A percentile compares a stretch with the other conserved stretches of the same genome.
Evolutionary conservation across 2,113 vertebrate genomes (phyloP).

Genomic region (Rhipidura dahli): DNA sequence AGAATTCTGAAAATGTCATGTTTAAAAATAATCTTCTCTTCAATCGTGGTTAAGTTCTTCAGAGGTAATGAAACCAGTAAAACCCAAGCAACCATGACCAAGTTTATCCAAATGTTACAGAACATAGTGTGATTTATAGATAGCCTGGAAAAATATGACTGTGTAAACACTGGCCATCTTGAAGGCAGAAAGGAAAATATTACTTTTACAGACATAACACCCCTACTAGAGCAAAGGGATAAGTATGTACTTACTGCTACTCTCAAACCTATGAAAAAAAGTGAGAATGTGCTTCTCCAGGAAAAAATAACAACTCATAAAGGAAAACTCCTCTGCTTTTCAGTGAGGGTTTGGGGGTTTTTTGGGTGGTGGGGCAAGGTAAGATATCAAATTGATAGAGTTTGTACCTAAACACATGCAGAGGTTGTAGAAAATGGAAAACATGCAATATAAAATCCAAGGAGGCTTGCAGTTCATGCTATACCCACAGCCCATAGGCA

Average conservation of each 20-base stretch:
- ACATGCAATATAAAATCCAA: not conserved
- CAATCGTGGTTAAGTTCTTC: not conserved
- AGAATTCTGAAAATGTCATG: not conserved
- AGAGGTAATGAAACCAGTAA: conserved; percentile 16
- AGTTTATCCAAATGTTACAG: not conserved
- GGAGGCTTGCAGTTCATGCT: not conserved
- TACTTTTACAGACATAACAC: not conserved
- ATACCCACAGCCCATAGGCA: not conserved
- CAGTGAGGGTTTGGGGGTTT: not conserved
- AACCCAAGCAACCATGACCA: conserved; percentile 19
- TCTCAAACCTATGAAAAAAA: not conserved
- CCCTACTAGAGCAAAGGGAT: not conserved
- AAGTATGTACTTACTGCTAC: not conserved
- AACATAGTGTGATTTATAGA: not conserved
- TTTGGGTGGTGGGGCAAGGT: not conserved
- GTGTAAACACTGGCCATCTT: not conserved
- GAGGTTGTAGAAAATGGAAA: not conserved
- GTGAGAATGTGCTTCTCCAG: not conserved
- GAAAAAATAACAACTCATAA: not conserved
- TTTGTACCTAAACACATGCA: not conserved
- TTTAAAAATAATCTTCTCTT: conserved; percentile 33
- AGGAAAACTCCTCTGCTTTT: not conserved
- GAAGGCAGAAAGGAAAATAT: not conserved
- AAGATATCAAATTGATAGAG: not conserved
- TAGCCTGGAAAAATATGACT: not conserved